Evolutionary conservation across 2,888 invertebrate genomes (phyloP).

Genomic region (Metalampra italica): DNA sequence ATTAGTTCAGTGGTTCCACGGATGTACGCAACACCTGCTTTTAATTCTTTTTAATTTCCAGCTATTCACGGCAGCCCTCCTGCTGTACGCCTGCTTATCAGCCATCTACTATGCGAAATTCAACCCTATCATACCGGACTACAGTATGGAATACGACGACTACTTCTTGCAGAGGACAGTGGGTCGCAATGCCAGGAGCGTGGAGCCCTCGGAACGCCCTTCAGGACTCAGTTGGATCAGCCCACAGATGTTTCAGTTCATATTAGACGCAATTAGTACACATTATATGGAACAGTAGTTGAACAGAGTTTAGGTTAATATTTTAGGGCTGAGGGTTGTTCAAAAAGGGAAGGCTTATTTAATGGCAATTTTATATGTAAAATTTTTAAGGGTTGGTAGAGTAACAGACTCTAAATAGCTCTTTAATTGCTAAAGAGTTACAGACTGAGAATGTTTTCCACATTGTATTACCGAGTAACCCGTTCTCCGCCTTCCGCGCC

Average conservation of each 20-base stretch:
- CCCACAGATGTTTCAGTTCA: constrained; percentile 81
- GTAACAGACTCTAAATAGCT: too few species aligned
- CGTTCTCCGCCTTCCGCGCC: too few species aligned
- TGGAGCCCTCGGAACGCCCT: constrained; percentile 52
- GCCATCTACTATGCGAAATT: constrained; percentile 93
- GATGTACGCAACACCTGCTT: too few species aligned
- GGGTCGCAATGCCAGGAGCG: constrained; percentile 63
- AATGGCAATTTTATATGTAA: too few species aligned
- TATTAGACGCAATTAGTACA: constrained; percentile 76
- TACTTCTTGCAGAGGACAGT: constrained; percentile 85
- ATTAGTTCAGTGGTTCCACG: too few species aligned
- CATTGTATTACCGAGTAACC: too few species aligned
- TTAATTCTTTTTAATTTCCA: constrained; percentile 51
- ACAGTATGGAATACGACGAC: constrained; percentile 85
- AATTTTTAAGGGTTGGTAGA: too few species aligned
- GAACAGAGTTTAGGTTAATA: not conserved
- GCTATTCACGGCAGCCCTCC: constrained; percentile 88
- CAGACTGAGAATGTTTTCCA: too few species aligned
- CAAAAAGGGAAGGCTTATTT: too few species aligned
- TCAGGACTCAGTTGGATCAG: constrained; percentile 77
- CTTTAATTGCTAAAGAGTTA: too few species aligned
- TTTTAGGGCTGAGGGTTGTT: not conserved
- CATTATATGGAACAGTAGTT: constrained; percentile 51
- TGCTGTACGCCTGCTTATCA: constrained; percentile 91
- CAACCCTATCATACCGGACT: constrained; percentile 88